Percentiles rank a stretch among this genome's conserved stretches.
phyloP scores from a whole-genome alignment of 2,113 vertebrate genomes.

The Uria lomvia region DNA sequence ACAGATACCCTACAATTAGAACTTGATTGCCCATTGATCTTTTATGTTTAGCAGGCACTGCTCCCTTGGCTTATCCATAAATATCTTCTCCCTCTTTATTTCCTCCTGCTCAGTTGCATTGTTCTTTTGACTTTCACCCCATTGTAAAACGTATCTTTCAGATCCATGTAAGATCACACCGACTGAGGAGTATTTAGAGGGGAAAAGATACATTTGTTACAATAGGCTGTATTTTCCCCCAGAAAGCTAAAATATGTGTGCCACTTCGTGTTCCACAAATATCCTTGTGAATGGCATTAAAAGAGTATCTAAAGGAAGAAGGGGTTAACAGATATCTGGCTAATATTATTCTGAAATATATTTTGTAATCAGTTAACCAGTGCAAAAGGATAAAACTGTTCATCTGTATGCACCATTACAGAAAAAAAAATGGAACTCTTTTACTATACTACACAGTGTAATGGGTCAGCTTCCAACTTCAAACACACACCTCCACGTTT shows the following conservation, averaged over 20 bases:
- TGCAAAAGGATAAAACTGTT: not conserved
- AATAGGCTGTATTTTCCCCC: not conserved
- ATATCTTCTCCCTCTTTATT: not conserved
- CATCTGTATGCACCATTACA: not conserved
- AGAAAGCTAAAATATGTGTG: not conserved
- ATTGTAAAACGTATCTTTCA: not conserved
- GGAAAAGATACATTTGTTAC: not conserved
- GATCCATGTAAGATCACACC: not conserved
- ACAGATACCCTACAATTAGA: not conserved
- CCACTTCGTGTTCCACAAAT: not conserved
- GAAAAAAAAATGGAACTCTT: not conserved
- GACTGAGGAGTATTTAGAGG: not conserved
- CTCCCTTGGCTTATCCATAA: not conserved
- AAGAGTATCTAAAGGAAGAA: not conserved
- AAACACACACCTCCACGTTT: slow-evolving; percentile 22
- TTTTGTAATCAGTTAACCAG: not conserved
- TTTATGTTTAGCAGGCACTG: not conserved
- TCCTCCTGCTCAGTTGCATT: not conserved
- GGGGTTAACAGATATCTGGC: not conserved
- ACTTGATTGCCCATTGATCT: slow-evolving; percentile 19
- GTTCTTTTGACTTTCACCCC: not conserved
- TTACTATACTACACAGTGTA: not conserved
- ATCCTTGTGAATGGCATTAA: not conserved
- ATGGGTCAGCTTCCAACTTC: slow-evolving; percentile 23
- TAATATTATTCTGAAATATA: not conserved